Evolutionary conservation across 2,888 invertebrate genomes (phyloP).

Genomic region (Leptopilina myrica): DNA sequence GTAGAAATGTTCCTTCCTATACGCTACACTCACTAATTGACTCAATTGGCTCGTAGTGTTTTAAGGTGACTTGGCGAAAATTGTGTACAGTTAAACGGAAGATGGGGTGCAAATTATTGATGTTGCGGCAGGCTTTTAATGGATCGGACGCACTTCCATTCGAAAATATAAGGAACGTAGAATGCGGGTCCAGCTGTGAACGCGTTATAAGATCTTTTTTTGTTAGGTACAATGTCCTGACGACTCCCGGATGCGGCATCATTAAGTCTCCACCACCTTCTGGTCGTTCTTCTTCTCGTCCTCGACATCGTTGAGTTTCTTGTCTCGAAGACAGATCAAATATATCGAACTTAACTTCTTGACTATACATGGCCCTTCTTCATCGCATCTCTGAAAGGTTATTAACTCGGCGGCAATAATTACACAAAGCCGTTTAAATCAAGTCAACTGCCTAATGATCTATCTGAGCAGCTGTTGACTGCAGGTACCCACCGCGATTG

Average conservation of each 20-base stretch:
- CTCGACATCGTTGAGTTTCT: slow-evolving; percentile 43
- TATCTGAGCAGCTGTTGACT: slow-evolving; percentile 56
- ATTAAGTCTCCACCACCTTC: slow-evolving; percentile 63
- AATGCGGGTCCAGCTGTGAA: slow-evolving; percentile 71
- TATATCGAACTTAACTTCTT: slow-evolving; percentile 55
- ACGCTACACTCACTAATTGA: background rate
- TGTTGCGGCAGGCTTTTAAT: slow-evolving; percentile 64
- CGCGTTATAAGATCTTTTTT: slow-evolving; percentile 63
- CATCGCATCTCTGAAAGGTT: slow-evolving; percentile 56
- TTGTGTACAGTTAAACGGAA: slow-evolving; percentile 47
- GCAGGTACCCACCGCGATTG: slow-evolving; percentile 15
- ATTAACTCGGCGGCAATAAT: slow-evolving; percentile 67
- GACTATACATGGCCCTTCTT: slow-evolving; percentile 39
- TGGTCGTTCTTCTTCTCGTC: slow-evolving; percentile 41
- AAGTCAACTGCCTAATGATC: slow-evolving; percentile 67
- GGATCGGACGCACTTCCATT: slow-evolving; percentile 64
- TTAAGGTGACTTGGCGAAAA: slow-evolving; percentile 28
- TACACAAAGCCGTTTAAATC: slow-evolving; percentile 63
- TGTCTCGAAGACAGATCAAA: slow-evolving; percentile 45
- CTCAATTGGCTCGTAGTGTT: background rate
- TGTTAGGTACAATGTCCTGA: slow-evolving; percentile 66
- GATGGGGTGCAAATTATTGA: slow-evolving; percentile 64
- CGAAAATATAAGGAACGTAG: slow-evolving; percentile 58
- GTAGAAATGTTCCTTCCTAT: too few species aligned
- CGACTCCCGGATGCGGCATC: slow-evolving; percentile 71